Evolutionary conservation across 2,888 invertebrate genomes (phyloP).

Genomic region (Spodoptera littoralis): DNA sequence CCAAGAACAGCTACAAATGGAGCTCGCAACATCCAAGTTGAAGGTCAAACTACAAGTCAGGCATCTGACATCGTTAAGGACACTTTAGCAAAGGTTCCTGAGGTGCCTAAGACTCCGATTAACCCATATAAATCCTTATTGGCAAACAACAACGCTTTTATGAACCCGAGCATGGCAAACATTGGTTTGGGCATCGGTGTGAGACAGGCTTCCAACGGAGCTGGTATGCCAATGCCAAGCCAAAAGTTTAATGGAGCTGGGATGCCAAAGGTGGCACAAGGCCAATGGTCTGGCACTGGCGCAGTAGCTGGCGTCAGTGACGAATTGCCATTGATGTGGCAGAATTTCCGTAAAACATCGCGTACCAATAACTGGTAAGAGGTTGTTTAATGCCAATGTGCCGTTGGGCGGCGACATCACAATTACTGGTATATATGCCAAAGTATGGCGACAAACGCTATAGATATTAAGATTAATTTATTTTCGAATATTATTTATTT

Average conservation of each 20-base stretch:
- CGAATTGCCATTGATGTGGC: slow-evolving; percentile 62
- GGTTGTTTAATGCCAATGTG: slow-evolving; percentile 44
- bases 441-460: slow-evolving; percentile 31
- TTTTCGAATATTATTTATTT: slow-evolving; percentile 14
- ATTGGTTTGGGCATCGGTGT: too few relatives aligned
- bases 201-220: not conserved
- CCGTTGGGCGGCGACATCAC: slow-evolving; percentile 49
- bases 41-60: too few relatives aligned
- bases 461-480: slow-evolving; percentile 19
- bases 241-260: slow-evolving; percentile 8
- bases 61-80: too few relatives aligned
- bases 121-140: too few relatives aligned
- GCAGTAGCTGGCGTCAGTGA: slow-evolving; percentile 58
- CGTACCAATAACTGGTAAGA: slow-evolving; percentile 52
- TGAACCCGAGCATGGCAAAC: too few relatives aligned
- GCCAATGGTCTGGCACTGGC: slow-evolving; percentile 48
- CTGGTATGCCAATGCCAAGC: slow-evolving; percentile 2
- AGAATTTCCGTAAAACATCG: slow-evolving; percentile 47
- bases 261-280: slow-evolving; percentile 20
- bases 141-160: too few relatives aligned
- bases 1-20: too few relatives aligned
- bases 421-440: slow-evolving; percentile 44
- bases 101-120: too few relatives aligned
- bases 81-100: too few relatives aligned
- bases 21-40: too few relatives aligned